A percentile compares a stretch with the other conserved stretches of the same genome.
phyloP scores from a whole-genome alignment of 2,113 vertebrate species.

The Albula glossodonta region DNA sequence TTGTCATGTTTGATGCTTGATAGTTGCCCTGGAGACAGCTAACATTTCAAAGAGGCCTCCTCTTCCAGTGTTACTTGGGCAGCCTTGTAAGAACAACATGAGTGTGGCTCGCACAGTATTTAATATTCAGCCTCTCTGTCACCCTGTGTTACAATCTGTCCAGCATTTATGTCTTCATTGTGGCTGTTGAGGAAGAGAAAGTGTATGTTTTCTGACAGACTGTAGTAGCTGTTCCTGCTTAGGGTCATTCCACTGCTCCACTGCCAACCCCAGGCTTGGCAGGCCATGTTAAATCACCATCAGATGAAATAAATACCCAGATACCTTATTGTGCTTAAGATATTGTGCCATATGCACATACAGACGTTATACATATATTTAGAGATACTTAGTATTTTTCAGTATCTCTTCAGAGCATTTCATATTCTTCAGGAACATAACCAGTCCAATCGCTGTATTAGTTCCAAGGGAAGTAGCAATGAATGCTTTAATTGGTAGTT shows the following conservation, averaged over 20 bases:
- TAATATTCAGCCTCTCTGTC: background rate
- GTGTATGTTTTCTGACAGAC: background rate
- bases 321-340: too few relatives aligned
- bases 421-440: constrained; percentile 36
- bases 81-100: background rate
- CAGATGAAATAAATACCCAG: constrained; percentile 50
- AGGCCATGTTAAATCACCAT: constrained; percentile 67
- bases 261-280: constrained; percentile 39
- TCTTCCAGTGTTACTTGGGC: background rate
- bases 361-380: too few relatives aligned
- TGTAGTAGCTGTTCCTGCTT: background rate
- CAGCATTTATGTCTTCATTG: background rate
- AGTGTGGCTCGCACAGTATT: background rate
- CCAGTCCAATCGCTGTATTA: constrained; percentile 36
- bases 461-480: constrained; percentile 24
- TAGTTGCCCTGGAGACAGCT: background rate
- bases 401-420: too few relatives aligned
- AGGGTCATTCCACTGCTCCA: too few relatives aligned
- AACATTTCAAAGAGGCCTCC: background rate
- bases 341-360: too few relatives aligned
- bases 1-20: background rate
- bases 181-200: background rate
- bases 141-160: background rate
- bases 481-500: too few relatives aligned
- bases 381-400: too few relatives aligned